Conservation (phyloP, 1,140 invertebrate genomes). For the Cryptotermes secundus region DNA sequence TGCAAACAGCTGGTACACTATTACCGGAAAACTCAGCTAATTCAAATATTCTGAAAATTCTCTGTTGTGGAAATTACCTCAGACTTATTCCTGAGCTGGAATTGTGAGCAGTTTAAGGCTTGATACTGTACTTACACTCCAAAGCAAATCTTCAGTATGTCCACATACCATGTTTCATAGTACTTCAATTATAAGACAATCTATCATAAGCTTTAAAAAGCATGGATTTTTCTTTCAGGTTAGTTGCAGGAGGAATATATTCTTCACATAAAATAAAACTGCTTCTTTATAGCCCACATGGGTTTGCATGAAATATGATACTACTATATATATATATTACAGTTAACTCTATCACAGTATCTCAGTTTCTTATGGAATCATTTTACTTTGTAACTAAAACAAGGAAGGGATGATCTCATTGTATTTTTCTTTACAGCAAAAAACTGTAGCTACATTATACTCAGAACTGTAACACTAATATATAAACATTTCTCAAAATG, state of each 20-base stretch:
- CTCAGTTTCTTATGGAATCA: not conserved
- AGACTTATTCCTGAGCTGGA: too few species aligned
- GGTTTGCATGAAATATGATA: not conserved
- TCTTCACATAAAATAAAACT: slow-evolving; percentile 13
- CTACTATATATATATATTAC: not conserved
- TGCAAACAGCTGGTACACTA: too few species aligned
- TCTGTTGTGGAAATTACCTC: too few species aligned
- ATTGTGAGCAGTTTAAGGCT: too few species aligned
- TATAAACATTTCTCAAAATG: not conserved
- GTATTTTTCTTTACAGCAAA: not conserved
- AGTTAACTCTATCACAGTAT: not conserved
- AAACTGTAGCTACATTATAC: not conserved
- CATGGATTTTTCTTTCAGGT: slow-evolving; percentile 16
- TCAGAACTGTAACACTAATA: not conserved
- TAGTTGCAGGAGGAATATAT: not conserved
- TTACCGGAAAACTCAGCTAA: too few species aligned
- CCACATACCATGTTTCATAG: too few species aligned
- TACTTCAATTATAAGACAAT: too few species aligned
- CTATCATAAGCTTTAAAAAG: not conserved
- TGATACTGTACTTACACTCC: too few species aligned
- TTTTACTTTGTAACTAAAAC: not conserved
- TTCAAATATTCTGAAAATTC: too few species aligned
- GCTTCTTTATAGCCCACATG: slow-evolving; percentile 4
- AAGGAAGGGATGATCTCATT: not conserved
- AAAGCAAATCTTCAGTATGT: too few species aligned